A percentile compares a stretch with the other conserved stretches of the same genome.
These are phyloP conservation scores for Euproctis similis DNA, from an alignment of 2,888 invertebrate species.

Conservation along the genomic window DNA sequence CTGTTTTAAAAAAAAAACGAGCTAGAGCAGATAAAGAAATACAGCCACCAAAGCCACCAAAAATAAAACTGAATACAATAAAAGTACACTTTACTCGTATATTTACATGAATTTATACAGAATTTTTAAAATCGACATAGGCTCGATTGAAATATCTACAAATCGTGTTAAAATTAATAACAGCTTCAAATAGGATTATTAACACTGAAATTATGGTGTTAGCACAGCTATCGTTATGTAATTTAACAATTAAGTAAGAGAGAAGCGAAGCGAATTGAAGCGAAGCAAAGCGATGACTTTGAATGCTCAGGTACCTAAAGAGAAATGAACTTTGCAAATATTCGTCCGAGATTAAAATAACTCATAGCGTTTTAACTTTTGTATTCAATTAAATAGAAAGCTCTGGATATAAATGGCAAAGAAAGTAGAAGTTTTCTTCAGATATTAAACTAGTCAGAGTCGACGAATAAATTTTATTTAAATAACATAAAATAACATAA, in stretches of 20 bases:
- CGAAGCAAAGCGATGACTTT: slow-evolving; percentile 60
- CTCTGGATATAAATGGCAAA: slow-evolving; percentile 50
- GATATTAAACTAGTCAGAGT: slow-evolving; percentile 44
- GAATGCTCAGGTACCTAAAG: slow-evolving; percentile 59
- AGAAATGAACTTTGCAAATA: slow-evolving; percentile 67
- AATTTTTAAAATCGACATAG: too few species aligned
- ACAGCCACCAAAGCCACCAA: too few species aligned
- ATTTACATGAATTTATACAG: too few species aligned
- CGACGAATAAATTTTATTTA: slow-evolving; percentile 30
- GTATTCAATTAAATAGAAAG: slow-evolving; percentile 71
- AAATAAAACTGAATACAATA: too few species aligned
- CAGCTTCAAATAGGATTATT: too few species aligned
- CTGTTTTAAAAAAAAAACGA: too few species aligned
- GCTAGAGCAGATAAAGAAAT: too few species aligned
- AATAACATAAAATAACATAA: too few species aligned
- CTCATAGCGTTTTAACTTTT: slow-evolving; percentile 64
- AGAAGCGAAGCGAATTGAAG: slow-evolving; percentile 57
- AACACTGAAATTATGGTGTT: too few species aligned
- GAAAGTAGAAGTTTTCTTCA: slow-evolving; percentile 42
- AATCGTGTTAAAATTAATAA: too few species aligned
- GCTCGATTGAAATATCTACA: too few species aligned
- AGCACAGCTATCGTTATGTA: slow-evolving; percentile 62
- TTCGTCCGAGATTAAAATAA: slow-evolving; percentile 57
- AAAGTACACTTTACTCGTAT: too few species aligned
- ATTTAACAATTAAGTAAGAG: slow-evolving; percentile 70